Base-by-base conservation (phyloP, 2,113 vertebrate species). In the Propithecus coquereli region DNA sequence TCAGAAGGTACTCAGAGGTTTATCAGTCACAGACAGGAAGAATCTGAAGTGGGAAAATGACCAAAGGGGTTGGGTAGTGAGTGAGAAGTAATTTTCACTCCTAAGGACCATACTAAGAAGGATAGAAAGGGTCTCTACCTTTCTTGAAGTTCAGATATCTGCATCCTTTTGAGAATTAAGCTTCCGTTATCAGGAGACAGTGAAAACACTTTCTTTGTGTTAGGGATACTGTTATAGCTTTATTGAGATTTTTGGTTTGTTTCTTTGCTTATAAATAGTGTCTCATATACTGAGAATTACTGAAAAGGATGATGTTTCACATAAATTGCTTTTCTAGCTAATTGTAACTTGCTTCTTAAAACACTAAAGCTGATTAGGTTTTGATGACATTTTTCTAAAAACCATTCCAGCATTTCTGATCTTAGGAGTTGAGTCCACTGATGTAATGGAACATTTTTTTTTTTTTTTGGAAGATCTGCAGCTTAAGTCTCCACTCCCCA, bases 41-140 rank as follows among this genome's bases (percentile, higher is more conserved):
- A 10, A 47, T 85, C 34, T 79, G 25, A 76, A 83, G 17, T 54
- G 30, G 61, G 37, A 91, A 89, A 82, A 81, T 2, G 22, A 66
- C 61, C 73, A 86, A 65, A 30, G 74, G 12, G 9, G 2, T 43
- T 89, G 91, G 34, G 14, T 65, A 27, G 22, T 54, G 45, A 84
- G 30, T 59, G 34, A 93, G 61, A 96, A 94, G 86, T 77, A 83
- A 97, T 92, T 92, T 96, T 91, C 34, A 90, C 68, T 50, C 80
- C 32, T 12, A 89, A 86, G 40, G 52, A 79, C n/a, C 34, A 47
- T 18, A 11, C 52, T 86, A 50, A 71, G 68, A 65, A 83, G 12
- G 54, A 30, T 32, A 63, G 77, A 92, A 65, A 82, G 22, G 27
- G 37, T 76, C 34, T 92, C 27, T 66, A 27, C 1, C 17, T 92